Base-by-base conservation (phyloP, 2,888 invertebrate genomes). In the Trichogramma dendrolimi region DNA sequence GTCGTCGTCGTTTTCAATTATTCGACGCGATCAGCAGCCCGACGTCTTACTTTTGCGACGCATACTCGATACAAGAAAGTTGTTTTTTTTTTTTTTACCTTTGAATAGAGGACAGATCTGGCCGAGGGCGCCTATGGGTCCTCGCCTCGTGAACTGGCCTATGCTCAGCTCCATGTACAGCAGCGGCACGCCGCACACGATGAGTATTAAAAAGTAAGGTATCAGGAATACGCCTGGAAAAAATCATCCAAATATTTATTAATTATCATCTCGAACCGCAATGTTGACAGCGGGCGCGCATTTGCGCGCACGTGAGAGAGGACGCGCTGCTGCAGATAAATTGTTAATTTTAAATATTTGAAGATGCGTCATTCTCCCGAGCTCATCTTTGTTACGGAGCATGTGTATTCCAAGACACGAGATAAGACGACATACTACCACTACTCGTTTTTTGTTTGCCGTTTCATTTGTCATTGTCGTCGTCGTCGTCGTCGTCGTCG, bases 111-210 rank as follows among this genome's bases (percentile, higher is more conserved):
- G 95, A 78, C 94, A 95, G 67, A 96, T 85, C 81, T 94, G 94
- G 67, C 91, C 92, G 70, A 96, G 81, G 54, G 95, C 94, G 63
- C 93, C 92, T 68, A 96, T 94, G 50, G 95, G 94, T 61, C 96
- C 96, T 72, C 94, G 86, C 67, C 94, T 88, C 44, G 95, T 94
- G 77, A 91, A 94, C 79, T 96, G 96, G 44, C 96, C 96, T 67
- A 96, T 85, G 49, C 93, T 89, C 71, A 96, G 81, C 81, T 96
- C 96, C 94, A 96, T 94, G 79, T 94, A 94, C 64, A 96, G 85
- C 83, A 96, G 85, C 14, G 96, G 96, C 69, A 95, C 87, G 64
- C 95, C 94, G 78, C 95, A 94, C 71, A 94, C 84, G 73, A 94
- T 79, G 81, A 96, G 86, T 81, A 94, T 92, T 80, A 94, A 87